A percentile compares a stretch with the other conserved stretches of the same genome.
Conservation (phyloP, 64 coral and sea anemone genomes). For the Montipora capricornis region DNA sequence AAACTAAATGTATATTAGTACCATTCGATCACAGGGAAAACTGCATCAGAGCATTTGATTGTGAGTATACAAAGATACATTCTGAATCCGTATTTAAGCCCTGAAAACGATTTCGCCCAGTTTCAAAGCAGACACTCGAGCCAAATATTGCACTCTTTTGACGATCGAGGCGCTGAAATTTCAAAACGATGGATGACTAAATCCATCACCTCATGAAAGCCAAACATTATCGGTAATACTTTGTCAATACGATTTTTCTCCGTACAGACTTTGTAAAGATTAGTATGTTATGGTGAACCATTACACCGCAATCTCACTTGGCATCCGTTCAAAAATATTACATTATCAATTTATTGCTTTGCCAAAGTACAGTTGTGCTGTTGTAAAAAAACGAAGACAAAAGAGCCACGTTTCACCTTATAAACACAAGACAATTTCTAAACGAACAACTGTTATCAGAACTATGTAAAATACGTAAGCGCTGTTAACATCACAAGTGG, state of each 20-base stretch:
- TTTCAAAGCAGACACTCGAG: neutral
- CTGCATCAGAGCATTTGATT: conserved; percentile 39
- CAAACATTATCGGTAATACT: neutral
- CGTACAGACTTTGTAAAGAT: neutral
- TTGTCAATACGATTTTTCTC: neutral
- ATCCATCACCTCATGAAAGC: neutral
- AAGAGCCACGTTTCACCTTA: too few species aligned
- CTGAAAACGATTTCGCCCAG: neutral
- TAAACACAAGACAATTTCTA: too few species aligned
- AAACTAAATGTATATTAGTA: neutral
- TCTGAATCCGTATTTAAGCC: neutral
- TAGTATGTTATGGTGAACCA: neutral
- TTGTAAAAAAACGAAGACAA: too few species aligned
- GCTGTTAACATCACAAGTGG: too few species aligned
- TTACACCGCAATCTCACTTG: neutral
- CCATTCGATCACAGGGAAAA: conserved; percentile 25
- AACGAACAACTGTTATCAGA: too few species aligned
- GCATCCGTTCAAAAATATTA: neutral
- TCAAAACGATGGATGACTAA: neutral
- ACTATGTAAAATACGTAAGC: too few species aligned
- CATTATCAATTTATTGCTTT: too few species aligned
- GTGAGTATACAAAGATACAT: conserved; percentile 4
- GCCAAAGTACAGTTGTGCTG: too few species aligned
- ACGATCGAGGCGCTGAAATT: neutral
- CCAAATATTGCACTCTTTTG: neutral